Conservation (phyloP, 1,140 invertebrate genomes). For the Atta cephalotes region DNA sequence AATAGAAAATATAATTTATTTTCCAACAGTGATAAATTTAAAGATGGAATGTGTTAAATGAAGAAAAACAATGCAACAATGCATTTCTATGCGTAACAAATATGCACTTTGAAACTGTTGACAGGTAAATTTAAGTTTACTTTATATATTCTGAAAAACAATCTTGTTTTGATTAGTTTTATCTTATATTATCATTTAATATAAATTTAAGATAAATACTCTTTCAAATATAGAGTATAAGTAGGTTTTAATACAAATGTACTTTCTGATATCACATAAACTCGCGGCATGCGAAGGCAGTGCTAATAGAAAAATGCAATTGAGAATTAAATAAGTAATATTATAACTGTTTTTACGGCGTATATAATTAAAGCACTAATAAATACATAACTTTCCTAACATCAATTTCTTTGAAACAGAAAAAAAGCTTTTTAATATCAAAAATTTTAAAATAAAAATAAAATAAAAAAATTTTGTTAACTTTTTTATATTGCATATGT, state of each 20-base stretch:
- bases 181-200: conserved; percentile 27
- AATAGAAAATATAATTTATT: conserved; percentile 30
- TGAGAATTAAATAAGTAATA: conserved; percentile 25
- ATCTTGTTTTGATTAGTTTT: background rate
- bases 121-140: background rate
- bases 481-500: conserved; percentile 13
- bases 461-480: conserved; percentile 24
- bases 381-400: conserved; percentile 26
- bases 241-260: conserved; percentile 5
- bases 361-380: conserved; percentile 35
- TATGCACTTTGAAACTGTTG: conserved; percentile 4
- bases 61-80: background rate
- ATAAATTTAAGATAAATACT: conserved; percentile 19
- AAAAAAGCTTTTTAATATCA: conserved; percentile 11
- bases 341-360: conserved; percentile 16
- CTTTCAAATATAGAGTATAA: conserved; percentile 33
- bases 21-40: conserved; percentile 17
- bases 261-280: conserved; percentile 64
- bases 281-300: conserved; percentile 61
- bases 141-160: conserved; percentile 17
- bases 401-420: background rate
- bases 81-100: background rate
- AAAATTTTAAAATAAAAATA: conserved; percentile 30
- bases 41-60: conserved; percentile 6
- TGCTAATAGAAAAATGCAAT: conserved; percentile 63